Evolutionary conservation across 1,140 invertebrate species (phyloP).

Genomic region (Drosophila navojoa): DNA sequence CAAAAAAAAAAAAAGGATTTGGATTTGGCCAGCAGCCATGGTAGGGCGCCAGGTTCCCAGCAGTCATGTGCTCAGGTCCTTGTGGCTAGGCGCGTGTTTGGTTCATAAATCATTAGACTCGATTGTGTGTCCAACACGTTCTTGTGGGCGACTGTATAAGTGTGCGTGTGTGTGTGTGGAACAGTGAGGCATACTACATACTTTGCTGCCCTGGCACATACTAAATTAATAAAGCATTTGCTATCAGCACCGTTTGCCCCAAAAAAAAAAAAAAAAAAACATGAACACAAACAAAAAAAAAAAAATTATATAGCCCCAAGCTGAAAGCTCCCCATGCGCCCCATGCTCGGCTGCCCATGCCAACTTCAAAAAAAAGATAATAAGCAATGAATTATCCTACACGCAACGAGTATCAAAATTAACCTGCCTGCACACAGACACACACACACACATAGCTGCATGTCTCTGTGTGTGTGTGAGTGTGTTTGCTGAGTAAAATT

Average conservation of each 20-base stretch:
- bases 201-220: constrained; percentile 63
- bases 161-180: not conserved
- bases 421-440: constrained; percentile 40
- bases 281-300: constrained; percentile 16
- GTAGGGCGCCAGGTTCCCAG: constrained; percentile 4
- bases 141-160: constrained; percentile 11
- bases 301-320: constrained; percentile 2
- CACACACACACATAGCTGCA: constrained; percentile 1
- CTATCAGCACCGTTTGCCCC: constrained; percentile 49
- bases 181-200: constrained; percentile 5
- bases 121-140: constrained; percentile 78
- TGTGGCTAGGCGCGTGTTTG: constrained; percentile 64
- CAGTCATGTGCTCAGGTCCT: constrained; percentile 34
- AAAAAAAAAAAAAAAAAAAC: constrained; percentile 1
- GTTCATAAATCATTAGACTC: constrained; percentile 81
- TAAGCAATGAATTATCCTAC: constrained; percentile 82
- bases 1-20: constrained; percentile 9
- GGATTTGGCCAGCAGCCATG: constrained; percentile 34
- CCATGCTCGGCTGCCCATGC: not conserved
- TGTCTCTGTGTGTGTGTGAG: constrained; percentile 3
- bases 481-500: constrained; percentile 50
- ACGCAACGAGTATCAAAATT: constrained; percentile 80
- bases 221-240: constrained; percentile 82
- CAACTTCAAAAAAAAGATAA: constrained; percentile 68
- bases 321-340: not conserved